Base-by-base conservation (phyloP, 2,888 invertebrate genomes). In the Meandrusa payeni region DNA sequence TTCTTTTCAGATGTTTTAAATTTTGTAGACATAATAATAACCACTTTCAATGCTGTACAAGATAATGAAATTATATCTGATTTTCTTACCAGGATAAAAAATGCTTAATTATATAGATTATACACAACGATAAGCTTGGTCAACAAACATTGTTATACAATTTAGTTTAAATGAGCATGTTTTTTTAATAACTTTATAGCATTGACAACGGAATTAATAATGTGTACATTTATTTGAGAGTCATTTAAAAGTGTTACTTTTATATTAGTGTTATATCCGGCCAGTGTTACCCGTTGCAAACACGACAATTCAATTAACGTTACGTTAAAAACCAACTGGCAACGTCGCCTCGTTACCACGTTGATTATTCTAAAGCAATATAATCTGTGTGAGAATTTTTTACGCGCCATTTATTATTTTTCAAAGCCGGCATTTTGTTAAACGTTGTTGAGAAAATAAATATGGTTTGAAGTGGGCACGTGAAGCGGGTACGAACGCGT, bases 391-490 rank as follows among this genome's bases (percentile, higher is more conserved):
- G 39, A 49, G 52, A 45, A 57, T 50, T 51, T 53, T 59, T 62
- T 55, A 59, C 59, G 60, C 55, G 52, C 47, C 44, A 54, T 59
- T 55, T 54, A 36, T 52, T 55, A 57, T 57, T 59, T 59, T 52
- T 38, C 39, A 37, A 43, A 57, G 57, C 57, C n/a, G n/a, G 55
- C 55, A 54, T 28, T 56, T 60, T 57, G 51, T 50, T 26, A 33
- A 29, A 17, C 7, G 28, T 11, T 23, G 10, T 11, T 7, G 10
- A 15, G 26, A 11, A 23, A 15, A 29, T 17, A 29, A 42, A 42
- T 27, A 15, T 2, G 20, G 17, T 40, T 22, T 22, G 29, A 38
- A 38, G 12, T 29, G 29, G 6, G 17, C 7, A 13, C 15, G 9
- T 28, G 11, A 5, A 29, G 7, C 5, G 29, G 29, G 9, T 29